Evolutionary conservation across 2,113 vertebrate genomes (phyloP).

Genomic region (Ariopsis seemanni): DNA sequence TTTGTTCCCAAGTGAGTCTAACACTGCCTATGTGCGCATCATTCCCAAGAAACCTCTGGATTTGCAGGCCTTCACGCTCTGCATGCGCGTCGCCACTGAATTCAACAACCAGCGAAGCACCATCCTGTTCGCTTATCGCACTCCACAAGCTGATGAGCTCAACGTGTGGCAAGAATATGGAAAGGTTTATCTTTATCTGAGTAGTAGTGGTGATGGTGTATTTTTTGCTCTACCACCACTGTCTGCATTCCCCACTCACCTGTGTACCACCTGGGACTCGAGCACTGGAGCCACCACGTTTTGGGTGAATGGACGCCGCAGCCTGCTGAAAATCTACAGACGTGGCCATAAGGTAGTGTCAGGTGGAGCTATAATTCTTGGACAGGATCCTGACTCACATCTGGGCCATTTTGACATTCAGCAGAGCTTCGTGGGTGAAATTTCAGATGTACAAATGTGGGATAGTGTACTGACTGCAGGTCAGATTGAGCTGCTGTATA

Average conservation of each 20-base stretch:
- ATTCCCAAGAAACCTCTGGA: constrained; percentile 63
- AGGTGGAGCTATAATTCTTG: constrained; percentile 68
- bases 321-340: constrained; percentile 65
- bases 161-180: constrained; percentile 74
- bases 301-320: constrained; percentile 55
- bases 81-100: constrained; percentile 71
- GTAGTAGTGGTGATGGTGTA: too few species aligned
- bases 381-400: constrained; percentile 71
- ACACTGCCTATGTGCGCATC: constrained; percentile 69
- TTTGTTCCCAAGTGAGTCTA: constrained; percentile 71
- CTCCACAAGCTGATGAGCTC: constrained; percentile 67
- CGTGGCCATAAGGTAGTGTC: constrained; percentile 63
- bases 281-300: constrained; percentile 66
- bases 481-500: constrained; percentile 65
- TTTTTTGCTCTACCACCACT: constrained; percentile 63
- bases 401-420: constrained; percentile 60
- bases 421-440: not conserved
- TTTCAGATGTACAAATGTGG: constrained; percentile 79
- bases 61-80: constrained; percentile 64
- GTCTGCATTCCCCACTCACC: constrained; percentile 21
- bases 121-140: constrained; percentile 49
- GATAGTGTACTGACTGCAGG: constrained; percentile 69
- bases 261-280: too few species aligned
- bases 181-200: constrained; percentile 56
- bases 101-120: constrained; percentile 56